phyloP scores from a whole-genome alignment of 2,888 invertebrate species.

The Leptopilina myrica region DNA sequence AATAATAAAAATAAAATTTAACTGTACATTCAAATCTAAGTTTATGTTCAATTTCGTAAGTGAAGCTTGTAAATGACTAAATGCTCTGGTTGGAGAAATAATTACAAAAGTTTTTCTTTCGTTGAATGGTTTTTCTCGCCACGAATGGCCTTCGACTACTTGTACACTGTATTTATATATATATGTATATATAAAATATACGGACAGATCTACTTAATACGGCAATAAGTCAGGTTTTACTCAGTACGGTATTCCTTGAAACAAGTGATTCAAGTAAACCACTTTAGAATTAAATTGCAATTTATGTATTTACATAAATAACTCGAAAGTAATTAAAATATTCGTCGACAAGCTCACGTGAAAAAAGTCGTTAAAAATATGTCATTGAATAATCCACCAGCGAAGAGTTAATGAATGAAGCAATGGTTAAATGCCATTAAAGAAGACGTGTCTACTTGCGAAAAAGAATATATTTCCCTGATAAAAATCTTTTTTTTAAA shows the following conservation, averaged over 20 bases:
- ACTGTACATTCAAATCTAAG: not conserved
- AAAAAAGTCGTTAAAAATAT: not conserved
- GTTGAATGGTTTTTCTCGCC: conserved; percentile 22
- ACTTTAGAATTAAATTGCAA: not conserved
- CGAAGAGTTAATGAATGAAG: conserved; percentile 9
- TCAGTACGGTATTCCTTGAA: conserved; percentile 23
- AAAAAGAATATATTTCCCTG: not conserved
- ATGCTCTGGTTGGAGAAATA: conserved; percentile 19
- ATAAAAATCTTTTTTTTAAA: too few relatives aligned
- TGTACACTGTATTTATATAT: not conserved
- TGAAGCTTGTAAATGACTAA: conserved; percentile 29
- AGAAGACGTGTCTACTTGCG: not conserved
- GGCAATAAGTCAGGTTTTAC: conserved; percentile 9
- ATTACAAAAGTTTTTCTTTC: conserved; percentile 30
- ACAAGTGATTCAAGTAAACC: conserved; percentile 3
- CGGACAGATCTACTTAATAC: conserved; percentile 7
- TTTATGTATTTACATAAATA: not conserved
- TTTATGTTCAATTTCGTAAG: conserved; percentile 9
- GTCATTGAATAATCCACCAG: not conserved
- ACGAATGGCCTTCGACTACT: conserved; percentile 32
- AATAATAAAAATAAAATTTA: not conserved
- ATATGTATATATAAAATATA: not conserved
- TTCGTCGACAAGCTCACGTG: not conserved
- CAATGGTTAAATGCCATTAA: not conserved
- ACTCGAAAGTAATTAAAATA: not conserved